These are phyloP conservation scores for Steinernema khuongi DNA, from an alignment of 1,140 invertebrate genomes.

Conservation along the genomic window DNA sequence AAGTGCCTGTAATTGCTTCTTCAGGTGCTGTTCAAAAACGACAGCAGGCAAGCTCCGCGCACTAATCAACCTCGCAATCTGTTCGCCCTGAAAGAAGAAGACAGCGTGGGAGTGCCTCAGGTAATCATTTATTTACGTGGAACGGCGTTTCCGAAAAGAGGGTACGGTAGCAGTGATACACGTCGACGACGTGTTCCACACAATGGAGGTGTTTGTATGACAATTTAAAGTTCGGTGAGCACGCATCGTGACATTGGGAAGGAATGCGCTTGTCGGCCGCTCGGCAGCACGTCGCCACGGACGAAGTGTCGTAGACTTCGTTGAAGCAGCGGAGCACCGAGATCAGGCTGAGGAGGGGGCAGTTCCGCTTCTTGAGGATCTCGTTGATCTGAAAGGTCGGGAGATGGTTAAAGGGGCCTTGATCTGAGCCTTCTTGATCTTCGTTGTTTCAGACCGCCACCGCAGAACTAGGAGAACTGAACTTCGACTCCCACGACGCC, in stretches of 20 bases:
- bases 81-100: slow-evolving; percentile 19
- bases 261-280: not conserved
- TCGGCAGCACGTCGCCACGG: not conserved
- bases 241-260: not conserved
- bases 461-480: not conserved
- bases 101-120: not conserved
- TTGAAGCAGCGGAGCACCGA: not conserved
- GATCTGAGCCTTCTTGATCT: no score
- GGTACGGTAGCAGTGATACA: slow-evolving; percentile 22
- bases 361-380: not conserved
- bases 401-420: no score
- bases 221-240: not conserved
- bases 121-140: not conserved
- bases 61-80: slow-evolving; percentile 17
- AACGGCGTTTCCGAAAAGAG: not conserved
- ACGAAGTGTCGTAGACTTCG: not conserved
- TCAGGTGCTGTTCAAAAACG: slow-evolving; percentile 18
- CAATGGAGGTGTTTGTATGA: slow-evolving; percentile 20
- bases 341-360: not conserved
- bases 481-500: not conserved
- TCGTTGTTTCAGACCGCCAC: not conserved
- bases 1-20: slow-evolving; percentile 11
- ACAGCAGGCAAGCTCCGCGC: not conserved
- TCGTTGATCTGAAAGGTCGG: not conserved
- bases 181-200: slow-evolving; percentile 18